These are phyloP conservation scores for Telenomus remus DNA, from an alignment of 1,140 invertebrate species.

Conservation along the genomic window DNA sequence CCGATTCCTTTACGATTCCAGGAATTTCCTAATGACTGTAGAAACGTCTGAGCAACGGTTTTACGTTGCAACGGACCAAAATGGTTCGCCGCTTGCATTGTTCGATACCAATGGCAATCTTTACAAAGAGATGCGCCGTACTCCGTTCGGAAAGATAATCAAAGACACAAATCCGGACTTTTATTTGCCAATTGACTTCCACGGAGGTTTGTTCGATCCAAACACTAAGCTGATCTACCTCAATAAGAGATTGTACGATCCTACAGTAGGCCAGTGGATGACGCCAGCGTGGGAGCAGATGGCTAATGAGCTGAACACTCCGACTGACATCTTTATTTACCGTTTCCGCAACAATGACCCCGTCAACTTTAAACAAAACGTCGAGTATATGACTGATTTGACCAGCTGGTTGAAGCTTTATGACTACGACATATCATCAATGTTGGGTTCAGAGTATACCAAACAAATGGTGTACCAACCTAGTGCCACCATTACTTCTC, in stretches of 20 bases:
- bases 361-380: slow-evolving; percentile 85
- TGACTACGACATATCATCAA: slow-evolving; percentile 89
- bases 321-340: slow-evolving; percentile 93
- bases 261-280: slow-evolving; percentile 95
- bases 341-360: slow-evolving; percentile 94
- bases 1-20: slow-evolving; percentile 90
- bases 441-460: slow-evolving; percentile 88
- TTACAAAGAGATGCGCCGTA: slow-evolving; percentile 92
- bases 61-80: slow-evolving; percentile 95
- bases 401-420: slow-evolving; percentile 90
- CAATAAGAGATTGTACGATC: slow-evolving; percentile 91
- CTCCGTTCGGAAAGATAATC: slow-evolving; percentile 92
- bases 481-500: slow-evolving; percentile 84
- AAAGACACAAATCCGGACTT: slow-evolving; percentile 94
- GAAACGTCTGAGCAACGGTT: slow-evolving; percentile 88
- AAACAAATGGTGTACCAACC: slow-evolving; percentile 85
- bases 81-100: slow-evolving; percentile 91
- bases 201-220: slow-evolving; percentile 90
- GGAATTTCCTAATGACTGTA: slow-evolving; percentile 87
- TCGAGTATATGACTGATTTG: slow-evolving; percentile 89
- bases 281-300: slow-evolving; percentile 93
- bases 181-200: slow-evolving; percentile 93
- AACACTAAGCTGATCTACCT: slow-evolving; percentile 90
- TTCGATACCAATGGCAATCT: slow-evolving; percentile 93
- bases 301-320: slow-evolving; percentile 85